phyloP scores from a whole-genome alignment of 2,888 invertebrate genomes.

The Hydroisotoma schaefferi region DNA sequence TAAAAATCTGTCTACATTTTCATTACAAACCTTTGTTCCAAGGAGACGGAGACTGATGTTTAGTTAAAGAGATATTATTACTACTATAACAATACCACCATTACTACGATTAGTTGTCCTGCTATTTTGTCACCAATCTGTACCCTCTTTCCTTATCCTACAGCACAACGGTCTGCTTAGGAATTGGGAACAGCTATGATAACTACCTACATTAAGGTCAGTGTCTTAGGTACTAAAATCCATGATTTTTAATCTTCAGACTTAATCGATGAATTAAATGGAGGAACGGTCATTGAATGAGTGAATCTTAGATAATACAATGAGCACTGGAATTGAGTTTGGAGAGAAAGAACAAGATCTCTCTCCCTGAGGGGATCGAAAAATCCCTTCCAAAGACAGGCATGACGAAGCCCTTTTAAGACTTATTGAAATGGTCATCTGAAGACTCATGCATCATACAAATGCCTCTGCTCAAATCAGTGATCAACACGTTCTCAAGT shows the following conservation, averaged over 20 bases:
- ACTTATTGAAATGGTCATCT: conserved; percentile 14
- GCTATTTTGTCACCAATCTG: too few relatives aligned
- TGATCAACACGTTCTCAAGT: conserved; percentile 11
- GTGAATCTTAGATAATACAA: neutral
- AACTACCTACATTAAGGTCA: too few relatives aligned
- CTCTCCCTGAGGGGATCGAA: conserved; percentile 6
- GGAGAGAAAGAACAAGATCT: conserved; percentile 1
- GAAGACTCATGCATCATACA: conserved; percentile 18
- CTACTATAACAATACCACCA: too few relatives aligned
- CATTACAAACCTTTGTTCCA: too few relatives aligned
- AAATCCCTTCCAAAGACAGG: neutral
- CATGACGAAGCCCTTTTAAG: conserved; percentile 11
- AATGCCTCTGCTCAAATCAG: conserved; percentile 10
- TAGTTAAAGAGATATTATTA: too few relatives aligned
- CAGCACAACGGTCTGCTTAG: too few relatives aligned
- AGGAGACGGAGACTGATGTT: too few relatives aligned
- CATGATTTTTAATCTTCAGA: neutral
- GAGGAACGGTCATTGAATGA: neutral
- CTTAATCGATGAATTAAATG: conserved; percentile 15
- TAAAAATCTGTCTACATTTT: too few relatives aligned
- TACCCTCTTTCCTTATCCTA: neutral
- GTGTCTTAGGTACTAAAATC: too few relatives aligned
- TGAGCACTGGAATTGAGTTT: neutral
- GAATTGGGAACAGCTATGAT: too few relatives aligned
- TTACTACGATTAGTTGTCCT: too few relatives aligned